Evolutionary conservation across 2,113 vertebrate genomes (phyloP), one percentile per base, ranked within the genome.

Genomic region (Silurus asotus): DNA sequence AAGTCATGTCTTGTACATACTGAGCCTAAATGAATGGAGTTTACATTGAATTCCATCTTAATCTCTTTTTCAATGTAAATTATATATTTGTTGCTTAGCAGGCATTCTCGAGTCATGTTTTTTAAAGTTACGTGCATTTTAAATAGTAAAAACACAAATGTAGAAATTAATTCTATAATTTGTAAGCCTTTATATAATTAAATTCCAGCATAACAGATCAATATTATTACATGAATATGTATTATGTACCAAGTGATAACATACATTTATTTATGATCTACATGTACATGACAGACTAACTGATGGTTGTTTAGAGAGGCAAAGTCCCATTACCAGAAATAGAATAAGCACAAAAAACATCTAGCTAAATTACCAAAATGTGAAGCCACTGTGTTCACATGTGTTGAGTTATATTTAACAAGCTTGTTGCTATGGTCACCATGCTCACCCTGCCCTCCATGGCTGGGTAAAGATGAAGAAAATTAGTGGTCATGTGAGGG

Each of bases 371-470:
- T 84, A 64, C 14, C n/a, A 64, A 65, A 77, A 65, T 55, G 59
- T 84, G 23, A 83, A 53, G 65, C 48, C 65, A 70, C 51, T 51
- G 56, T 82, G 49, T 58, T 61, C 70, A 84, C 45, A 74, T 56
- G 59, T 72, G 65, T 61, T 75, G 28, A 56, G 64, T 28, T 81
- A 67, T 76, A 80, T 37, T 81, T 59, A 77, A 78, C 82, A 72
- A 83, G 72, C 62, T 78, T 87, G 88, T 89, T 89, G 81, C 82
- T 78, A 89, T 89, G 88, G 88, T 81, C 67, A 87, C 88, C 59
- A 75, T 55, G 13, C 13, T 65, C 49, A 67, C 23, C 45, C 64
- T 67, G 62, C 49, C 64, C 25, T 83, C 25, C 25, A 70, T 77
- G 61, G 61, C 55, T 69, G 69, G 58, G n/a, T 56, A 55, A 81